These are phyloP conservation scores for Hypsibius dujardini DNA, from an alignment of 1,140 invertebrate species.

Conservation along the genomic window DNA sequence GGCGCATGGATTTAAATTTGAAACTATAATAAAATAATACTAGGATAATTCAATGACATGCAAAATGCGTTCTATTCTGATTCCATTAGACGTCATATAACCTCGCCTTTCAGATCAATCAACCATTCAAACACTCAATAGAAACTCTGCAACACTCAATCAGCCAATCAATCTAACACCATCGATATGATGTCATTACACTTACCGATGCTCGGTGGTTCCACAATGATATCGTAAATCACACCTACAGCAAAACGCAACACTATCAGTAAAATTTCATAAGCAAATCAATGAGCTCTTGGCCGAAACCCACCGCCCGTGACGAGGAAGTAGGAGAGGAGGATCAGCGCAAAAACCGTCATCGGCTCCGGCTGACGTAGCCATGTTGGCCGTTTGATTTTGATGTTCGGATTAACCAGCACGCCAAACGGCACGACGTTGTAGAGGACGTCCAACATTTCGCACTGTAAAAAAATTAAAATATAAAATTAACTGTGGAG, in stretches of 20 bases:
- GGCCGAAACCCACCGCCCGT: conserved; percentile 61
- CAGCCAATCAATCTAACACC: no score
- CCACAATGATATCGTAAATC: conserved; percentile 95
- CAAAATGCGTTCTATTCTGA: no score
- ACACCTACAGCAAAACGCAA: conserved; percentile 47
- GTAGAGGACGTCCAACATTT: conserved; percentile 54
- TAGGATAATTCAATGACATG: no score
- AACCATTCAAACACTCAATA: no score
- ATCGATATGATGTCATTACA: no score
- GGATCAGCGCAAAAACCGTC: conserved; percentile 69
- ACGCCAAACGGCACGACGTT: conserved; percentile 53
- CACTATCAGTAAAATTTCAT: no score
- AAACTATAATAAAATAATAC: no score
- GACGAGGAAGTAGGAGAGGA: conserved; percentile 89
- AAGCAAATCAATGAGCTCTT: not conserved
- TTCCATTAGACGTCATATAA: no score
- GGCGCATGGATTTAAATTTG: no score
- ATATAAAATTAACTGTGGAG: not conserved
- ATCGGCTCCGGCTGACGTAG: conserved; percentile 76
- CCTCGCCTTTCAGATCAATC: no score
- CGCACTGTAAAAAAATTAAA: not conserved
- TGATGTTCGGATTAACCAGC: conserved; percentile 74
- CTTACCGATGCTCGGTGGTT: conserved; percentile 78
- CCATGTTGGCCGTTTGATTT: conserved; percentile 77
- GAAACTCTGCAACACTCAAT: no score